Conservation (phyloP, 2,113 vertebrate genomes). For the Laterallus jamaicensis region DNA sequence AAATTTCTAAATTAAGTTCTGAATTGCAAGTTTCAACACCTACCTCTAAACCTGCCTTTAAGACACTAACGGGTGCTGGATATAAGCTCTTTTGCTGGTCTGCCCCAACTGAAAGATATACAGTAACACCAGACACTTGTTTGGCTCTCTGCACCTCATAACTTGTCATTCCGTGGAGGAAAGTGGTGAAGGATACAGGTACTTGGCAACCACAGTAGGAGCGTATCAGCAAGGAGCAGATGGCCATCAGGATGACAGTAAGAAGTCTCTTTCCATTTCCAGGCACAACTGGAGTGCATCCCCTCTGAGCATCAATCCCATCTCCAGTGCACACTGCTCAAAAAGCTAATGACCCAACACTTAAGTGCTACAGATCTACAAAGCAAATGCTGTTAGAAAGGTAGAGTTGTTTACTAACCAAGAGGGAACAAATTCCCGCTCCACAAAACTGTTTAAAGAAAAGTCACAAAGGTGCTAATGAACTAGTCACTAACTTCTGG, state of each 20-base stretch:
- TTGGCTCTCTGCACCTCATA: background rate
- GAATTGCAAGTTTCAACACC: background rate
- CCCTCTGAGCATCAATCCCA: background rate
- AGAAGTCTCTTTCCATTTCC: background rate
- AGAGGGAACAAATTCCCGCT: background rate
- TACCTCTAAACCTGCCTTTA: background rate
- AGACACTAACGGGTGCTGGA: background rate
- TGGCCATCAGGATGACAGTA: background rate
- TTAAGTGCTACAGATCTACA: fast-evolving
- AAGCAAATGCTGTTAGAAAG: background rate
- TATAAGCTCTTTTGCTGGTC: background rate
- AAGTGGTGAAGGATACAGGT: background rate
- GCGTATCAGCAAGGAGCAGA: background rate
- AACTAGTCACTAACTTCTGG: background rate
- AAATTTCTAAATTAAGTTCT: background rate
- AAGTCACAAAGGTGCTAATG: background rate
- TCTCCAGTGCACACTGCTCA: background rate
- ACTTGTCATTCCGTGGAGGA: background rate
- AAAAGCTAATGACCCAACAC: background rate
- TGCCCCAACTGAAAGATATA: background rate
- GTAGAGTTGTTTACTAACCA: background rate
- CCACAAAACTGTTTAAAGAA: background rate
- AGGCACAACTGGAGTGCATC: background rate
- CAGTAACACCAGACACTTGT: background rate
- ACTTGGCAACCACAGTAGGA: background rate